Percentiles rank a stretch among this genome's conserved stretches.
These are phyloP conservation scores for Capitella teleta DNA, from an alignment of 1,140 invertebrate genomes.

Conservation along the genomic window DNA sequence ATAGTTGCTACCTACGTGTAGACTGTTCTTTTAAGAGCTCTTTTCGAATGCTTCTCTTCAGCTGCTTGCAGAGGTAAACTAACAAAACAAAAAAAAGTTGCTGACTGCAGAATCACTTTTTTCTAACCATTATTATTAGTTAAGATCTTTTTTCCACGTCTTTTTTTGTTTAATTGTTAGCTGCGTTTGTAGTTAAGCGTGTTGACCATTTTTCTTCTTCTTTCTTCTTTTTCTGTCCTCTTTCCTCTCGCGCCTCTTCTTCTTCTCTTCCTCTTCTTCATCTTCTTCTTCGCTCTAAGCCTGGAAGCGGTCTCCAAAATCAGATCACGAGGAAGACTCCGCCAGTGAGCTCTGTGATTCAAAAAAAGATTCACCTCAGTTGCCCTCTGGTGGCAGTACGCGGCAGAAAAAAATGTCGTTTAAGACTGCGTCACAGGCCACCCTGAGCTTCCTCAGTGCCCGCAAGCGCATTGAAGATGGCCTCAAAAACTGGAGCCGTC, in stretches of 20 bases:
- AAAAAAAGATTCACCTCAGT: neutral
- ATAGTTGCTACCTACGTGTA: too few species aligned
- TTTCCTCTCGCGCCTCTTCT: neutral
- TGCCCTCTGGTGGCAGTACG: neutral
- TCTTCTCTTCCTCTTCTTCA: neutral
- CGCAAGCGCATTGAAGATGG: slow-evolving; percentile 34
- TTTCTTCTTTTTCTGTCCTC: neutral
- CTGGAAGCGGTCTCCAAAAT: slow-evolving; percentile 28
- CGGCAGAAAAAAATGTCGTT: slow-evolving; percentile 29
- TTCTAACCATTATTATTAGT: neutral
- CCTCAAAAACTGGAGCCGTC: slow-evolving; percentile 27
- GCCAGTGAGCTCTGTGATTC: slow-evolving; percentile 3
- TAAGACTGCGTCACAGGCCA: slow-evolving; percentile 36
- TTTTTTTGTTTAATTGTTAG: neutral
- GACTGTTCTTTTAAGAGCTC: too few species aligned
- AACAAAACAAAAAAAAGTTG: too few species aligned
- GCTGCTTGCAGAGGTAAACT: too few species aligned
- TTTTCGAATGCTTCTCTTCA: too few species aligned
- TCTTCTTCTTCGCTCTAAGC: slow-evolving; percentile 15
- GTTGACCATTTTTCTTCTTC: neutral
- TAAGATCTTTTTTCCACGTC: neutral
- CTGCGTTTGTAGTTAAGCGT: neutral
- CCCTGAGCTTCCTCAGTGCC: slow-evolving; percentile 36
- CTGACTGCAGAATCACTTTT: too few species aligned
- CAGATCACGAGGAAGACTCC: slow-evolving; percentile 36